Evolutionary conservation across 2,888 invertebrate species (phyloP).

Genomic region (Philereme transversata): DNA sequence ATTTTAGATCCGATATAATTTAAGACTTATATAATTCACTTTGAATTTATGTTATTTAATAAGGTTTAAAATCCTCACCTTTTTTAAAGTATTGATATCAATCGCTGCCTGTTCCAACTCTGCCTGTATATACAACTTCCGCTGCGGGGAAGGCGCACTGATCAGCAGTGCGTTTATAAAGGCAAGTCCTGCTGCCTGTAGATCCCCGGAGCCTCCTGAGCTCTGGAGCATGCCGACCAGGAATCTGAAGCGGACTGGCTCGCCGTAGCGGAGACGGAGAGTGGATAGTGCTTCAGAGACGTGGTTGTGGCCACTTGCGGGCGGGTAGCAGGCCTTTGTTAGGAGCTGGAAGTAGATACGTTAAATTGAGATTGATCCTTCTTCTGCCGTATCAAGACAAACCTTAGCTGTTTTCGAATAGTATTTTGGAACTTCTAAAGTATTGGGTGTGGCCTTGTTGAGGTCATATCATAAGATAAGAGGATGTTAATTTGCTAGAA

Average conservation of each 20-base stretch:
- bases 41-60: no score
- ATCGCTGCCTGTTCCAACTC: slow-evolving; percentile 93
- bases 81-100: slow-evolving; percentile 85
- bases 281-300: slow-evolving; percentile 96
- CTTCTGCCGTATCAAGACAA: no score
- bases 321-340: slow-evolving; percentile 91
- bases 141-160: slow-evolving; percentile 89
- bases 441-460: no score
- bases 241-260: slow-evolving; percentile 96
- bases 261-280: slow-evolving; percentile 93
- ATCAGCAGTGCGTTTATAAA: slow-evolving; percentile 93
- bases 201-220: slow-evolving; percentile 88
- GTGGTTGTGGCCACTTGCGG: slow-evolving; percentile 90
- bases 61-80: slow-evolving; percentile 52
- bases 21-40: not conserved
- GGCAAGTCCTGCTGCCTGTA: slow-evolving; percentile 91
- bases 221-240: slow-evolving; percentile 95
- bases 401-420: no score
- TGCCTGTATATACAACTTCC: slow-evolving; percentile 92
- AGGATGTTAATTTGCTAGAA: no score
- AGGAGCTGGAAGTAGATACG: slow-evolving; percentile 85
- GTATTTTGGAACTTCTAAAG: no score
- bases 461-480: no score
- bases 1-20: not conserved
- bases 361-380: no score